A percentile compares a stretch with the other conserved stretches of the same genome.
Evolutionary conservation across 1,140 invertebrate species (phyloP).

Genomic region (Drosophila albomicans): DNA sequence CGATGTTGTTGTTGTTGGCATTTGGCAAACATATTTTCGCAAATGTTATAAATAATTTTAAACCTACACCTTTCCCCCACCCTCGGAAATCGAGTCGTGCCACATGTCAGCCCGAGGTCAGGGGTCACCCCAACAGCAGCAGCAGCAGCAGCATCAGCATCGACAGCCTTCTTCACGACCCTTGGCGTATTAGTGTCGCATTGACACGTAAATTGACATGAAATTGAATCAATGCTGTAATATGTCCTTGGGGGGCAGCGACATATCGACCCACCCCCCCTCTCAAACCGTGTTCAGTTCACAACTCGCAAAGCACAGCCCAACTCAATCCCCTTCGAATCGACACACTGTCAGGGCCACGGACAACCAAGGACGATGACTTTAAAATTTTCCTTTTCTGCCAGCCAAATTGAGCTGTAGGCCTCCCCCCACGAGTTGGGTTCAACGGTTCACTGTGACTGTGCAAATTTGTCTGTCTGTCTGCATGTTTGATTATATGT

Average conservation of each 20-base stretch:
- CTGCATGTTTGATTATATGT: conserved; percentile 77
- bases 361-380: conserved; percentile 68
- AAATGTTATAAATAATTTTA: conserved; percentile 84
- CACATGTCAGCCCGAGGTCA: conserved; percentile 33
- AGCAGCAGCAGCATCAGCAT: conserved; percentile 19
- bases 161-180: conserved; percentile 61
- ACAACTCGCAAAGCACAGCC: too few species aligned
- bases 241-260: conserved; percentile 80
- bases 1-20: conserved; percentile 41
- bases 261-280: conserved; percentile 16
- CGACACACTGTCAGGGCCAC: conserved; percentile 22
- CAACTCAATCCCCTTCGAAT: neutral
- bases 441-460: conserved; percentile 52
- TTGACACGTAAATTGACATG: conserved; percentile 85
- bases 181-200: conserved; percentile 83
- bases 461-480: conserved; percentile 78
- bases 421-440: conserved; percentile 19
- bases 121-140: conserved; percentile 36
- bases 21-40: conserved; percentile 79
- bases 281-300: too few species aligned
- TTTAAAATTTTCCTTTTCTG: conserved; percentile 73
- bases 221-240: conserved; percentile 85
- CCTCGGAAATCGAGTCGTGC: neutral
- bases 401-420: conserved; percentile 76
- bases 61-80: conserved; percentile 61